Evolutionary conservation across 2,797 vertebrate species (phyloP).

Genomic region (Thalassophryne amazonica): DNA sequence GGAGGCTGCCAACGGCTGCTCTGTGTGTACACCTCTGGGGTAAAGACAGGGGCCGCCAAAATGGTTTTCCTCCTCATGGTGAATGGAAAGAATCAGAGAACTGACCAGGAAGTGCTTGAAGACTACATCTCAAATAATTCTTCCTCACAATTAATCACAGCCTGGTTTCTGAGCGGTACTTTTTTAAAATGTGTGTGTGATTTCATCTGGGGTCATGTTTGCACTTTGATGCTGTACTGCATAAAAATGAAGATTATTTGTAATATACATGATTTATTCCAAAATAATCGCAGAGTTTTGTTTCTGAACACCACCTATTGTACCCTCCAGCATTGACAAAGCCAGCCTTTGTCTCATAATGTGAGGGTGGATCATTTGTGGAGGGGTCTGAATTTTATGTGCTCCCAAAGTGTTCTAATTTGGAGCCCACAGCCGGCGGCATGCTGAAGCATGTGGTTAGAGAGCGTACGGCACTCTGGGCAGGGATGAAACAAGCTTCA

Average conservation of each 20-base stretch:
- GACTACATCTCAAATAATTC: too few relatives aligned
- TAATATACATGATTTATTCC: conserved; percentile 10
- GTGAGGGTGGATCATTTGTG: conserved; percentile 47
- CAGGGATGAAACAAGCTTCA: conserved; percentile 50
- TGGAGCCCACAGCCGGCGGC: conserved; percentile 50
- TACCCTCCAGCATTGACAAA: conserved; percentile 48
- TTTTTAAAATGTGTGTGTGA: too few relatives aligned
- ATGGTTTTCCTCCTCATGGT: conserved; percentile 9
- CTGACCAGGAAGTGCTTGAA: background rate
- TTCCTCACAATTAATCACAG: too few relatives aligned
- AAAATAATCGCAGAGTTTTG: conserved; percentile 13
- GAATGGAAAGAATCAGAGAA: conserved; percentile 3
- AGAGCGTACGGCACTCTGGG: conserved; percentile 28
- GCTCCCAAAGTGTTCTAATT: conserved; percentile 47
- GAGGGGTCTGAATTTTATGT: conserved; percentile 42
- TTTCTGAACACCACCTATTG: conserved; percentile 2
- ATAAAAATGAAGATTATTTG: conserved; percentile 12
- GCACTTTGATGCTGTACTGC: too few relatives aligned
- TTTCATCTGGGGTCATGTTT: conserved; percentile 15
- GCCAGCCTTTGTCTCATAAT: conserved; percentile 50
- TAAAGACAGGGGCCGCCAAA: too few relatives aligned
- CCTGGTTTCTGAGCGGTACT: conserved; percentile 9
- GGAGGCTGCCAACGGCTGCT: conserved; percentile 36
- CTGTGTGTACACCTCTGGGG: conserved; percentile 4
- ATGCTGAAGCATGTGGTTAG: conserved; percentile 65